Evolutionary conservation across 2,113 vertebrate genomes (phyloP).

Genomic region (Leptobrachium leishanense): DNA sequence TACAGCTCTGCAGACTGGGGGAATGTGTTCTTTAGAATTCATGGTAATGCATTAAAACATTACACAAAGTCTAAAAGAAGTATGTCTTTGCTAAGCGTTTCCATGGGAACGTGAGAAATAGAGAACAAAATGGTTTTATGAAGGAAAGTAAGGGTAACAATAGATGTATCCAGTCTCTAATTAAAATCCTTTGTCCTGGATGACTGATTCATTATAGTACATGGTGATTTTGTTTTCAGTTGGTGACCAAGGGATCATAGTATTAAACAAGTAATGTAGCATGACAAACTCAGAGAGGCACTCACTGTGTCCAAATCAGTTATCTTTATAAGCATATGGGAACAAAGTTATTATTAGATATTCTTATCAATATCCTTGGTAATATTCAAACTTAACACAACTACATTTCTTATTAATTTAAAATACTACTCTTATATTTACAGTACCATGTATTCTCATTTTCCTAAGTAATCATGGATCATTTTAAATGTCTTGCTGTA

Average conservation of each 20-base stretch:
- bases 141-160: conserved; percentile 13
- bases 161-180: conserved; percentile 29
- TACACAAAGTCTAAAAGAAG: conserved; percentile 19
- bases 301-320: background rate
- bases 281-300: conserved; percentile 2
- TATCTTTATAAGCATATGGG: background rate
- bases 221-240: conserved; percentile 24
- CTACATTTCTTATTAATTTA: too few relatives aligned
- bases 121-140: conserved; percentile 19
- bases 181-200: conserved; percentile 34
- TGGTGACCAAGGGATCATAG: background rate
- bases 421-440: too few relatives aligned
- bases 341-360: too few relatives aligned
- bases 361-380: too few relatives aligned
- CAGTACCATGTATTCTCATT: too few relatives aligned
- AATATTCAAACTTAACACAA: too few relatives aligned
- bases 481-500: too few relatives aligned
- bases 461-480: too few relatives aligned
- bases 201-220: conserved; percentile 34
- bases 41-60: conserved; percentile 4
- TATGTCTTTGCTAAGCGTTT: conserved; percentile 21
- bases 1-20: background rate
- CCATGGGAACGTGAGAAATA: conserved; percentile 33
- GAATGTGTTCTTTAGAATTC: background rate
- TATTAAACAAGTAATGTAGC: conserved; percentile 1